Percentiles rank a stretch among this genome's conserved stretches.
Conservation (phyloP, 2,797 vertebrate species). For the Triplophysa yarkandensis region DNA sequence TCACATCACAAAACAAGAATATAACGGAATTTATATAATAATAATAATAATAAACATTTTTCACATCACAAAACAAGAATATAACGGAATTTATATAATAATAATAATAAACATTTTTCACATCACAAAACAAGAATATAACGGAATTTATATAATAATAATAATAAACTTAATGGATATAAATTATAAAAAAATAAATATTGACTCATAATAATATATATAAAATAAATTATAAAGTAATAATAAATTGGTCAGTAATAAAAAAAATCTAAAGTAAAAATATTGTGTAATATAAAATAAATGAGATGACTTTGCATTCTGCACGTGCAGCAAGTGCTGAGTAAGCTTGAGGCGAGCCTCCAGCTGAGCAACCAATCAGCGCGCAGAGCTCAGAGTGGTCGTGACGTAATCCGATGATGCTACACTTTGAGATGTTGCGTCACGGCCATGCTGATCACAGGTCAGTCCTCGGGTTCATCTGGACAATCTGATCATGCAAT, state of each 20-base stretch:
- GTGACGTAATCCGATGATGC: slow-evolving; percentile 42
- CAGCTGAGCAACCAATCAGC: slow-evolving; percentile 37
- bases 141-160: background rate
- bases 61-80: too few relatives aligned
- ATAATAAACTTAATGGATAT: too few relatives aligned
- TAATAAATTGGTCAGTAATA: too few relatives aligned
- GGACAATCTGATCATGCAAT: slow-evolving; percentile 48
- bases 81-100: background rate
- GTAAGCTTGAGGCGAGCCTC: slow-evolving; percentile 44
- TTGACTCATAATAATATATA: too few relatives aligned
- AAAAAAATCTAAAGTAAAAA: too few relatives aligned
- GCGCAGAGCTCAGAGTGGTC: background rate
- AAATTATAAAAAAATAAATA: too few relatives aligned
- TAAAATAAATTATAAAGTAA: too few relatives aligned
- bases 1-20: too few relatives aligned
- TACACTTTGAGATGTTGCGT: slow-evolving; percentile 55
- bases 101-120: background rate
- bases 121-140: too few relatives aligned
- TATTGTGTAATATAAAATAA: too few relatives aligned
- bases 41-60: too few relatives aligned
- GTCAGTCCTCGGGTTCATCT: slow-evolving; percentile 51
- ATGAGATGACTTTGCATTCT: background rate
- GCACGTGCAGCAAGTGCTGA: background rate
- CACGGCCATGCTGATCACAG: slow-evolving; percentile 59
- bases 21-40: too few relatives aligned